Base-by-base conservation (phyloP, 2,797 vertebrate species). In the Anisognathus igniventris region DNA sequence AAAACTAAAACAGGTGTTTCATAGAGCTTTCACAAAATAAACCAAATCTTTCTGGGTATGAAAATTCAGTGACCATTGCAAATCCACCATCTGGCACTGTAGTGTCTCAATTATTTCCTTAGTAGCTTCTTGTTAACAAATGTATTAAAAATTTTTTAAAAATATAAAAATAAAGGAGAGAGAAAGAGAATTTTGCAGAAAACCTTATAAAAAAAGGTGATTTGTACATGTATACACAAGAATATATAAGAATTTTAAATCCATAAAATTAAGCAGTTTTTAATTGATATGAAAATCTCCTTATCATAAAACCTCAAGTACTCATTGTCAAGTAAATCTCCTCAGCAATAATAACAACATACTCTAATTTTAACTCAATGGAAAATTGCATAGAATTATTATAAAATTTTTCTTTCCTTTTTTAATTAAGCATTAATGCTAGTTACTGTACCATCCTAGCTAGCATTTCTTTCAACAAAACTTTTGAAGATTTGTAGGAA, bases 251-350 rank as follows among this genome's bases (percentile, higher is more conserved):
- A 87, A 73, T 33, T 54, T 70, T 21, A 54, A 61, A 75, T 58
- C 8, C 1, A 0, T 75, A 65, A 74, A 89, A 65, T 0, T 6
- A 45, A 31, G 14, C 3, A 5, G 0, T 2, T 40, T 83, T 77
- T 53, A 40, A 48, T 15, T 73, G 6, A 27, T 73, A 33, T 12
- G 2, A 44, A 86, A 84, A 82, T 57, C 5, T 83, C n/a, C 12
- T 39, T 48, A 17, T 20, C 39, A 47, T 64, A 39, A 75, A 61
- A 16, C 6, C 5, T 87, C 42, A 79, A 75, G 9, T 6, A 7
- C 4, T 92, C 28, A 58, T 10, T 31, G 13, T 66, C 42, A 65
- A 81, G 13, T 42, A 75, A 87, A 67, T 28, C 18, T 54, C 39
- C 11, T 57, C 33, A 70, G 28, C 21, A 73, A 50, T 42, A 74